Base-by-base conservation (phyloP, 53 echinoderm and acorn worm species). In the Patiria pectinifera region DNA sequence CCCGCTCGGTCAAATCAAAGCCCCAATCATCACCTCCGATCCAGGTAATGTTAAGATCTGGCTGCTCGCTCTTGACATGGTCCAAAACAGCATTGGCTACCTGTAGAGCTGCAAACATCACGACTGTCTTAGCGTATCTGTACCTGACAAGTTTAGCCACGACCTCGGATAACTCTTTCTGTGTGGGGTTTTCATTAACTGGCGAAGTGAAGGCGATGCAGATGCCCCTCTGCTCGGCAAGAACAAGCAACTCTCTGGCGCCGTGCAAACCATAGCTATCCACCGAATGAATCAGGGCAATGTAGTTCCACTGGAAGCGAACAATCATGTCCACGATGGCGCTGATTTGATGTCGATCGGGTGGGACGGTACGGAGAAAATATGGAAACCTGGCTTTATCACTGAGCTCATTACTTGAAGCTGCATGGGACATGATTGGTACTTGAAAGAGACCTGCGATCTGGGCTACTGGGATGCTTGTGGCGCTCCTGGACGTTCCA, bases 21-120 rank as follows among this genome's bases (percentile, higher is more conserved):
- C 93, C 93, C 93, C 93, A 93, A 53, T 88, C 93, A 69, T 93
- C 93, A 14, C 93, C 88, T 6, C 93, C 93, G 48, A 93, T 93
- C 79, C 87, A 93, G 4, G 93, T 93, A 53, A 81, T 59, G 21
- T 69, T 66, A 21, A 87, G 59, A 5, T 59, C 83, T 13, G 88
- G 87, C 74, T 46, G 62, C 6, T 13, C 71, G 49, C 80, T 74
- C 59, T 48, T 59, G 61, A 93, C 76, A 0, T 48, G 83, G 13
- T 71, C 60, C 0, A 93, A 75, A 2, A 93, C 93, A 1, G 88
- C 87, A 45, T 93, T 72, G 4, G 93, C 93, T 19, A 82, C 82
- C 48, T 87, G 71, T 75, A 87, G 70, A 11, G 83, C 72, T 11
- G 87, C 58, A 60, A 93, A 93, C 88, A 93, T 82, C 5, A 93